phyloP scores from a whole-genome alignment of 2,888 invertebrate genomes.

The Caenorhabditis panamensis region DNA sequence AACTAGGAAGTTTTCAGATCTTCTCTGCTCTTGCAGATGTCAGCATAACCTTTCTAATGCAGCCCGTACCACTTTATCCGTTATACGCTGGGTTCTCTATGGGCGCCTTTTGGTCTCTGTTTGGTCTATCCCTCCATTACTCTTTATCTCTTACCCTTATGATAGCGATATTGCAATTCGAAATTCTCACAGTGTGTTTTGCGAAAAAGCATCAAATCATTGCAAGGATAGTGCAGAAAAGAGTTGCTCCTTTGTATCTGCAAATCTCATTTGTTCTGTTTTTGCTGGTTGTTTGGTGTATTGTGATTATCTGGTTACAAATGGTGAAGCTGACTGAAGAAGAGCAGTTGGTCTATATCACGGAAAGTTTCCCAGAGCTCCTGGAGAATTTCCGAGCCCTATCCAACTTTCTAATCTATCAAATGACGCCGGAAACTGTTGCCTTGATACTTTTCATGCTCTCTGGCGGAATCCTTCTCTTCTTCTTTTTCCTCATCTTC shows the following conservation, averaged over 20 bases:
- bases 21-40: neutral
- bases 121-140: neutral
- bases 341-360: too few species aligned
- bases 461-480: neutral
- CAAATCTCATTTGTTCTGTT: too few species aligned
- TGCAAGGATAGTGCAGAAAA: neutral
- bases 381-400: too few species aligned
- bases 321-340: too few species aligned
- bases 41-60: neutral
- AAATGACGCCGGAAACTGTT: too few species aligned
- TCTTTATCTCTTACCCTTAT: neutral
- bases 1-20: too few species aligned
- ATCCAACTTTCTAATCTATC: too few species aligned
- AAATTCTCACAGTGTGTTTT: neutral
- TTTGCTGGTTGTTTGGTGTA: too few species aligned
- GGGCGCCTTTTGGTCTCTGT: neutral
- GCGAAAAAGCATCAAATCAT: neutral
- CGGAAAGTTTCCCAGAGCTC: too few species aligned
- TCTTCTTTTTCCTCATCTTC: neutral
- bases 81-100: neutral
- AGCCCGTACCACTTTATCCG: neutral
- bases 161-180: neutral
- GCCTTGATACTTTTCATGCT: too few species aligned
- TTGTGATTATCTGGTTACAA: too few species aligned
- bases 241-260: neutral